Percentiles rank a stretch among this genome's conserved stretches.
Evolutionary conservation across 2,113 vertebrate species (phyloP).

Genomic region (Neoarius graeffei): DNA sequence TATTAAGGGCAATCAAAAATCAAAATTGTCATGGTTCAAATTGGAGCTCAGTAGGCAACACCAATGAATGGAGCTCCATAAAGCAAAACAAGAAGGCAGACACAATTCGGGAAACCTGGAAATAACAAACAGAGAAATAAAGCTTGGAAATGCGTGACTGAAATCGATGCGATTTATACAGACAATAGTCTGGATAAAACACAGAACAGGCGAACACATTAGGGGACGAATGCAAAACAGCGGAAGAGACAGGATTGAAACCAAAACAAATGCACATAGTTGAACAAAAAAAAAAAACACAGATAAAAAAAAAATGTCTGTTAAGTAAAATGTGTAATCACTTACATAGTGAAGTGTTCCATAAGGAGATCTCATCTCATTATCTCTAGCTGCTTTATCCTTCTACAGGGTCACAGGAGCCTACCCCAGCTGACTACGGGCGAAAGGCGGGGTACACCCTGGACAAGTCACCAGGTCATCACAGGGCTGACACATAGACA

Average conservation of each 20-base stretch:
- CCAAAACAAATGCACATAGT: background rate
- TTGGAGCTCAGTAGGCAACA: background rate
- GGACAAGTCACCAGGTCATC: too few relatives aligned
- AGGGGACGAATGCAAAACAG: background rate
- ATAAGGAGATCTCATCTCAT: background rate
- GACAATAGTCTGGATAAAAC: background rate
- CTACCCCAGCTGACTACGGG: too few relatives aligned
- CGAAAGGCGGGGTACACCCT: too few relatives aligned
- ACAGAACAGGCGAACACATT: background rate
- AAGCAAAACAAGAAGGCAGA: background rate
- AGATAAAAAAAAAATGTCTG: background rate
- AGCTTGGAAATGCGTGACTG: background rate
- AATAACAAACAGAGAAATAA: background rate
- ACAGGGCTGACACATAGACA: too few relatives aligned
- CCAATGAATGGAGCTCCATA: background rate
- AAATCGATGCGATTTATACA: background rate
- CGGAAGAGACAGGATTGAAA: background rate
- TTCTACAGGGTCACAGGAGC: too few relatives aligned
- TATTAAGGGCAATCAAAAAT: background rate
- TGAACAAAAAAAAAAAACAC: background rate
- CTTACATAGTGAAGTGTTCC: background rate
- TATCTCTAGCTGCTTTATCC: too few relatives aligned
- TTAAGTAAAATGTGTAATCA: background rate
- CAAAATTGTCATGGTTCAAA: background rate
- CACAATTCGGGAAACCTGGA: background rate